Evolutionary conservation across 1,140 invertebrate species (phyloP).

Genomic region (Brachionus paranguensis): DNA sequence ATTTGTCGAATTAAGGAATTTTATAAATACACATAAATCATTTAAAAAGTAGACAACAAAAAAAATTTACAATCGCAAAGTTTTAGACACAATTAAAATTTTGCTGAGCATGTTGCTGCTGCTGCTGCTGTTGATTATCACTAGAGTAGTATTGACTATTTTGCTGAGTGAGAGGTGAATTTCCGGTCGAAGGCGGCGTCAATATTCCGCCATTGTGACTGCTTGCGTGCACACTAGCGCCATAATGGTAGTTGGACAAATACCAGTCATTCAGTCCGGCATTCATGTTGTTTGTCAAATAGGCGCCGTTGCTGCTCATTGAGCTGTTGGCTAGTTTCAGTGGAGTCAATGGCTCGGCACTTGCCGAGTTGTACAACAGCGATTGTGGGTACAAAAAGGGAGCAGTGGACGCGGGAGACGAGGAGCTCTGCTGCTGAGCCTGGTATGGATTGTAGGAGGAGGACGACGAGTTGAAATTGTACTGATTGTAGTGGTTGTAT

Average conservation of each 20-base stretch:
- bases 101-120: background rate
- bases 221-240: background rate
- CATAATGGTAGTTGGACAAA: slow-evolving; percentile 25
- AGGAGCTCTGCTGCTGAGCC: background rate
- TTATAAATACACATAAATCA: slow-evolving; percentile 4
- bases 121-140: background rate
- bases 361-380: background rate
- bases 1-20: background rate
- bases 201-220: slow-evolving; percentile 22
- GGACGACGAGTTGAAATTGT: background rate
- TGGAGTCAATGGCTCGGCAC: slow-evolving; percentile 10
- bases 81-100: slow-evolving; percentile 16
- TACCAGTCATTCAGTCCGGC: slow-evolving; percentile 15
- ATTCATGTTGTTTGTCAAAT: background rate
- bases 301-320: background rate
- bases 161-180: background rate
- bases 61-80: background rate
- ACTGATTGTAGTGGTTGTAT: slow-evolving; percentile 3
- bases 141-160: background rate
- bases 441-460: background rate
- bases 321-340: slow-evolving; percentile 19
- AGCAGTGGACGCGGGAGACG: background rate
- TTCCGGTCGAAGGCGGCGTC: slow-evolving; percentile 39
- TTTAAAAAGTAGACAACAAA: background rate
- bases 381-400: slow-evolving; percentile 11